Evolutionary conservation across 2,888 invertebrate species (phyloP), one percentile per base, ranked within the genome.

Genomic region (Calameuta idolon): DNA sequence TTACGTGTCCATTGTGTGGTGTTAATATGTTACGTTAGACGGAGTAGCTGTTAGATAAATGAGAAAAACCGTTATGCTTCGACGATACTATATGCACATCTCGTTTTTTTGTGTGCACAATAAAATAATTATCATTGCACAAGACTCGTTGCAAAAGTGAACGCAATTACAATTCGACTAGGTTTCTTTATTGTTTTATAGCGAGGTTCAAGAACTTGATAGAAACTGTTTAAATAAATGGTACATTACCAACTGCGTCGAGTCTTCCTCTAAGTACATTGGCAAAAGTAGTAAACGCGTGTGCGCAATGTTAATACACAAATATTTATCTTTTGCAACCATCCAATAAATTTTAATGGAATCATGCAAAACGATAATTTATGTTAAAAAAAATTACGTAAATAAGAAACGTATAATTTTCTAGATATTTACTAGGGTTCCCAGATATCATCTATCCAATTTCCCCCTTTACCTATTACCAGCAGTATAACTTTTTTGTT

Each of bases 311-410:
- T 15, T 23, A 55, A 23, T 23, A 30, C 3, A 71, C 31, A 34
- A 79, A 77, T 82, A 78, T 80, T 80, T 78, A 82, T 80, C 69
- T 79, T 55, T 23, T 55, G 55, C 23, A 55, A 55, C 23, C 55
- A 23, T 23, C 55, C 55, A 23, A 55, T 55, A 55, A 15, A 5
- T 55, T 23, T 55, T 23, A 23, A 55, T 55, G 55, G 23, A 55
- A 15, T 40, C 15, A 40, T 23, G 55, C 9, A 55, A 55, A 55
- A 55, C 9, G 23, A 55, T 15, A 40, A 23, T 55, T 23, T 55
- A 0, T 23, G 5, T 4, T 15, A 23, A 55, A 55, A 15, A 33
- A 15, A 55, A 23, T 55, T 23, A 55, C 55, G 23, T 55, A 23
- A 55, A 55, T 55, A 9, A 23, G 55, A 55, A 55, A 55, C 55